Percentiles rank a stretch among this genome's conserved stretches.
Evolutionary conservation across 2,797 vertebrate genomes (phyloP).

Genomic region (Meriones psammophilus): DNA sequence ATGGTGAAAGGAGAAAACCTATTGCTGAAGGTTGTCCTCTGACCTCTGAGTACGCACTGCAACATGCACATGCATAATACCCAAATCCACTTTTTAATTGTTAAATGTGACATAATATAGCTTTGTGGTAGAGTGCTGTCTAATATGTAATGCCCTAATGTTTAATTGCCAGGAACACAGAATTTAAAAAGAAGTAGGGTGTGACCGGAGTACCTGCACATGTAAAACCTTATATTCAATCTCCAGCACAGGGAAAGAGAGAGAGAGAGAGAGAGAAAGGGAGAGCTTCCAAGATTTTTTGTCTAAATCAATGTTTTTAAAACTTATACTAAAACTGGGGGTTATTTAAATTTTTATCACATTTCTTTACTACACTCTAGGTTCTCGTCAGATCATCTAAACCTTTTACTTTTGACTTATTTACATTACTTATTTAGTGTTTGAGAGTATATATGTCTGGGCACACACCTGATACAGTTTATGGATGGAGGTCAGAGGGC

Average conservation of each 20-base stretch:
- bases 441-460: background rate
- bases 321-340: slow-evolving; percentile 8
- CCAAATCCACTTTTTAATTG: background rate
- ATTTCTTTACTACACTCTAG: background rate
- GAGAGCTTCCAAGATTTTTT: slow-evolving; percentile 13
- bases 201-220: background rate
- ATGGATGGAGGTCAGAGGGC: background rate
- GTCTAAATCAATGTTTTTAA: slow-evolving; percentile 10
- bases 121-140: background rate
- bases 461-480: background rate
- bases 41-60: background rate
- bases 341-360: background rate
- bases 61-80: background rate
- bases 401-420: background rate
- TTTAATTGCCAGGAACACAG: background rate
- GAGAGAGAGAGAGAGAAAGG: background rate
- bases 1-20: background rate
- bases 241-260: background rate
- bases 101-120: background rate
- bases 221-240: background rate
- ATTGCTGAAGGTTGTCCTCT: background rate
- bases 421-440: background rate
- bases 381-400: background rate
- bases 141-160: background rate
- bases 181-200: background rate